Base-by-base conservation (phyloP, 2,797 vertebrate species). In the Delichon dasypus region DNA sequence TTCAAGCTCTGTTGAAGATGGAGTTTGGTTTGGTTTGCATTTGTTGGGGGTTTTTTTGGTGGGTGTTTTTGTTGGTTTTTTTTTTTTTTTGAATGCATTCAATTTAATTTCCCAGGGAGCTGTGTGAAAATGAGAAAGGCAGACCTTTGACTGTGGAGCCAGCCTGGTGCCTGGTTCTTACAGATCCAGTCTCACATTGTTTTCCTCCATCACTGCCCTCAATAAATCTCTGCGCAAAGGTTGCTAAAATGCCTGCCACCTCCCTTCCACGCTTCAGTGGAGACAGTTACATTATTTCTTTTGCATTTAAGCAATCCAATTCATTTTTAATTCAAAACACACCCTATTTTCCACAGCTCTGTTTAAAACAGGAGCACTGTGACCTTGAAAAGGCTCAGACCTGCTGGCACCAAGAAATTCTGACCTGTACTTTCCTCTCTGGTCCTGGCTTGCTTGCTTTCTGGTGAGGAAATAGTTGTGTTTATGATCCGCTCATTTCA, bases 1-100 rank as follows among this genome's bases (percentile, higher is more conserved):
- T 97, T 97, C 96, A 97, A 96, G 96, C 94, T 97, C 94, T 64
- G 79, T 42, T 97, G 95, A 94, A 96, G 93, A 95, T 23, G 34
- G 76, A 58, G 72, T 48, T 83, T 81, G 4, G 9, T 30, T 48
- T 34, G 58, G 42, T 13, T 54, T 25, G 10, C 11, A 38, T 38
- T 38, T 38, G 38, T 38, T 38, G 38, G 38, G 38, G 36, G 8
- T 23, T 20, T 14, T 21, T 57, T 57, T 51, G 36, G 36, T 38
- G 36, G 10, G 36, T 10, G 36, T 38, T 38, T 38, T 38, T 38
- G 10, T 38, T 38, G 36, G n/a, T n/a, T n/a, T n/a, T 51, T 67
- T 47, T 27, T 30, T 62, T 61, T 64, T 40, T 48, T 61, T 6
- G 2, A 23, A 88, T 58, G 84, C 88, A 70, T 86, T 90, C 75